phyloP scores from a whole-genome alignment of 2,113 vertebrate genomes.

The Oreocharis arfaki region DNA sequence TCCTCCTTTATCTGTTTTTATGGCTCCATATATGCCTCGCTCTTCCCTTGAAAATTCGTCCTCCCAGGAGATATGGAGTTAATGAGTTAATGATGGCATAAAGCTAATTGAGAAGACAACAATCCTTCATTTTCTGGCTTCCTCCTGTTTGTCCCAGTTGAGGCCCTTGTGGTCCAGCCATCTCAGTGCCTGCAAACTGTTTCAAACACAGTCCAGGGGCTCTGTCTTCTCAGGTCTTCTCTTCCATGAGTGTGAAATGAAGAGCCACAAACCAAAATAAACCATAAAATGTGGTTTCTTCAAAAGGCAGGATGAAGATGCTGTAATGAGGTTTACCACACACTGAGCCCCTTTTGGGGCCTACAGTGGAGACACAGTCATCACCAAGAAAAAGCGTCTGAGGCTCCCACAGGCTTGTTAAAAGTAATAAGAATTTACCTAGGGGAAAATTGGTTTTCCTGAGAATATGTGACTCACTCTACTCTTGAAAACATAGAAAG shows the following conservation, averaged over 20 bases:
- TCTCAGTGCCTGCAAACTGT: background rate
- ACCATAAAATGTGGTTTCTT: accelerated
- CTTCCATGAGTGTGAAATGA: background rate
- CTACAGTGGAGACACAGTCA: background rate
- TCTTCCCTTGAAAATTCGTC: background rate
- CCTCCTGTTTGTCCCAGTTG: background rate
- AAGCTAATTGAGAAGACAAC: background rate
- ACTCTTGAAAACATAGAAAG: background rate
- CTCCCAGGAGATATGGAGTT: background rate
- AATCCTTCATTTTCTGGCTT: background rate
- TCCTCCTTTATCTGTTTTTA: background rate
- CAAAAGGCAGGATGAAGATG: background rate
- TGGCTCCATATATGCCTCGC: background rate
- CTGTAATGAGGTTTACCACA: background rate
- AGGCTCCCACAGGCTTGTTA: background rate
- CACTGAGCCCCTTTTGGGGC: background rate
- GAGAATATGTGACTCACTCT: background rate
- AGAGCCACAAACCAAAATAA: background rate
- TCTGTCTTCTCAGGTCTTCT: background rate
- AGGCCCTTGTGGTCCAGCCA: background rate
- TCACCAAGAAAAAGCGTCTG: background rate
- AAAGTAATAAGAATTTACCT: background rate
- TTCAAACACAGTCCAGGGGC: background rate
- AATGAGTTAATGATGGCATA: background rate
- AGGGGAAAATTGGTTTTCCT: background rate